Evolutionary conservation across 2,113 vertebrate genomes (phyloP).

Genomic region (Datnioides undecimradiatus): DNA sequence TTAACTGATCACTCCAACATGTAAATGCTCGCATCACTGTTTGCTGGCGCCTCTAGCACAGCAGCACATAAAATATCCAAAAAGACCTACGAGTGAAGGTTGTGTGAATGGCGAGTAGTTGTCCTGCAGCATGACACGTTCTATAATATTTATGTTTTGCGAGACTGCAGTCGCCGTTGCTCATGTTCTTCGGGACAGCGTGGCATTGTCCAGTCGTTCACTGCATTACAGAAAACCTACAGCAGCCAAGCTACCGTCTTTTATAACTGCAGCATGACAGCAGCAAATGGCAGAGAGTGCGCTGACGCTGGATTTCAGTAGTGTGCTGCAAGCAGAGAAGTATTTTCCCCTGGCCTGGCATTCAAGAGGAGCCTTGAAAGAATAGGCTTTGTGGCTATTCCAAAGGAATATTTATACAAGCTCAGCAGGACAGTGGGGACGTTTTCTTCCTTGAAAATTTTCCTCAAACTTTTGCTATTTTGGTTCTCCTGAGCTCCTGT

Average conservation of each 20-base stretch:
- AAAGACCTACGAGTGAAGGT: constrained; percentile 10
- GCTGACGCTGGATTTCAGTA: constrained; percentile 33
- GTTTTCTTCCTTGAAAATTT: constrained; percentile 24
- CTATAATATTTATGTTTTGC: constrained; percentile 50
- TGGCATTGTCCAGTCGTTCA: constrained; percentile 31
- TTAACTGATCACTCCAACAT: neutral
- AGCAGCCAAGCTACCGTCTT: constrained; percentile 12
- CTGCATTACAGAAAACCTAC: constrained; percentile 22
- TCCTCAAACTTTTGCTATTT: constrained; percentile 55
- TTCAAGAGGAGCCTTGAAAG: constrained; percentile 27
- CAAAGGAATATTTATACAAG: constrained; percentile 25
- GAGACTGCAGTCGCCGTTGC: constrained; percentile 22
- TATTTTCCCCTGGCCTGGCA: constrained; percentile 13
- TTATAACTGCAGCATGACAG: constrained; percentile 29
- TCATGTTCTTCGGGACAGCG: constrained; percentile 22
- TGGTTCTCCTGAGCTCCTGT: constrained; percentile 58
- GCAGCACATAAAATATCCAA: neutral
- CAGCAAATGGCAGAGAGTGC: constrained; percentile 28
- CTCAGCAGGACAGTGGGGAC: constrained; percentile 33
- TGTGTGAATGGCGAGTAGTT: constrained; percentile 1
- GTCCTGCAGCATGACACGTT: constrained; percentile 15
- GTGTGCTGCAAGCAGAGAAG: constrained; percentile 4
- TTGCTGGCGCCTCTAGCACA: neutral
- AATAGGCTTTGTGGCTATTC: constrained; percentile 19
- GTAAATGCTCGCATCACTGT: neutral